phyloP scores from a whole-genome alignment of 2,888 invertebrate species.

The Orthonevra nobilis region DNA sequence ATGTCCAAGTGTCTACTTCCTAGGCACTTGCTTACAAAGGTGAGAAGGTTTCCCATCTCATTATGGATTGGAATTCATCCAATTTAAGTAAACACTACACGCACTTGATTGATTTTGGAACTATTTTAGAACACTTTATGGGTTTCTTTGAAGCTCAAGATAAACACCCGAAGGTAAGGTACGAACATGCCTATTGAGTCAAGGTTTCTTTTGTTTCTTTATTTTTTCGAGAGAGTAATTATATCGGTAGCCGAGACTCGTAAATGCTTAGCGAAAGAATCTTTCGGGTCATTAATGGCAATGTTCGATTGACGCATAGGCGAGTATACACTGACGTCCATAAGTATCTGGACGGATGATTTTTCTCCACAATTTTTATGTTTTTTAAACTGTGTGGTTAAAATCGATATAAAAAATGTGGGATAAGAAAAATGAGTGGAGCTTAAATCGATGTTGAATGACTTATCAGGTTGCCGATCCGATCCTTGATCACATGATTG shows the following conservation, averaged over 20 bases:
- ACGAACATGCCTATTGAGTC: constrained; percentile 1
- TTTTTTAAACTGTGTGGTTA: no score
- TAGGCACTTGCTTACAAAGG: constrained; percentile 1
- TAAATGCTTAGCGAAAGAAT: neutral
- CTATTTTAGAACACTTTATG: constrained; percentile 9
- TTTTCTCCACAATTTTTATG: no score
- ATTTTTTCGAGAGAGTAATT: neutral
- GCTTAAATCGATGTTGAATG: no score
- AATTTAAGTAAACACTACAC: constrained; percentile 11
- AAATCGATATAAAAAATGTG: no score
- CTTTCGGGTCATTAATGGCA: neutral
- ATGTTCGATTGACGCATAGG: no score
- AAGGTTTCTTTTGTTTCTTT: neutral
- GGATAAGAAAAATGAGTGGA: no score
- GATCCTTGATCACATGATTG: no score
- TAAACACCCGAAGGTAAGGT: constrained; percentile 13
- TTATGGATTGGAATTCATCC: constrained; percentile 1
- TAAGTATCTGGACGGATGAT: no score
- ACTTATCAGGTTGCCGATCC: no score
- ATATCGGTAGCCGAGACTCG: neutral
- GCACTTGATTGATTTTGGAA: neutral
- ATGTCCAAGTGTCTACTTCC: constrained; percentile 9
- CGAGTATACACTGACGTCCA: no score
- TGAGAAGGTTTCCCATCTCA: constrained; percentile 9
- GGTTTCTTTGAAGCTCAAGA: neutral